Evolutionary conservation across 2,888 invertebrate genomes (phyloP), one percentile per base, ranked within the genome.

Genomic region (Philopedon plagiatum): DNA sequence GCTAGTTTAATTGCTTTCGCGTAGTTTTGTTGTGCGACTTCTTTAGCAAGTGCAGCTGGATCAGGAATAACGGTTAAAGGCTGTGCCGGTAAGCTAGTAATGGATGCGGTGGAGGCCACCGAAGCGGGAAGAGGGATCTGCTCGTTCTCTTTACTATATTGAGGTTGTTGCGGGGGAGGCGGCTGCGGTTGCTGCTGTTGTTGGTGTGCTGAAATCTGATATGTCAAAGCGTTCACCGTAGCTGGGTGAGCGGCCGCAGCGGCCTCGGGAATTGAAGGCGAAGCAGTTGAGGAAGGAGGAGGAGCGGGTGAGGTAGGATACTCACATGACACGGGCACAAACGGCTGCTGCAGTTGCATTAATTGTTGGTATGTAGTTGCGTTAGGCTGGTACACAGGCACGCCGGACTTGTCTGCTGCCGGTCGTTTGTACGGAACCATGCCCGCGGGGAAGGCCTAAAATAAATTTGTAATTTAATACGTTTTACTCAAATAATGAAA

Each of bases 271-370:
- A 80, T 79, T 76, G 80, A 79, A 79, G 79, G 77, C 81, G 83
- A 79, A 82, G 81, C 81, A 80, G 78, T 77, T 71, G 80, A 79
- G 67, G 79, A 76, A 56, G 80, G 80, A 62, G 85, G 86, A 83
- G 86, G 85, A 85, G 90, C 89, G 87, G 91, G 90, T 87, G 91
- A 90, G 89, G 90, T 90, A 89, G 91, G 90, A 93, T 94, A 96
- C 96, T 97, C 96, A 97, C 96, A 97, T 94, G 97, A 96, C 90
- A 96, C 96, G 92, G 96, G 96, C 92, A 96, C 96, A 91, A 95
- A 96, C 87, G 96, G 96, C 92, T 96, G 95, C 89, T 93, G 91
- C 84, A 95, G 91, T 90, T 95, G 95, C 92, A 97, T 94, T 88
- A 97, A 91, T 89, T 97, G 97, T 89, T 97, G 96, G 89, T 96